phyloP scores from a whole-genome alignment of 2,113 vertebrate species.

The Seriola dumerili region DNA sequence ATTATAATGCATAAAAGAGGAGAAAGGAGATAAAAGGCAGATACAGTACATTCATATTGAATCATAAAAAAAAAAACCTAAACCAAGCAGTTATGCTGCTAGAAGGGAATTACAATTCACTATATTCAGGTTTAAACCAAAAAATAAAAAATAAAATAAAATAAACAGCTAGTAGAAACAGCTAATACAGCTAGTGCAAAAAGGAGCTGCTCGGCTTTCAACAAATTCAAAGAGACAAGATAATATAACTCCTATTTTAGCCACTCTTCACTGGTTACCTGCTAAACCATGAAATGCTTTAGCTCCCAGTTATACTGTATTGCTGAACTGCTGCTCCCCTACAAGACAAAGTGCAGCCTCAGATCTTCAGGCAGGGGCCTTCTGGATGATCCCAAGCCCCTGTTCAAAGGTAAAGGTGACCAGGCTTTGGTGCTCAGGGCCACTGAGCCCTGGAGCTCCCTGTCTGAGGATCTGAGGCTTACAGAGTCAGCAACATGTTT shows the following conservation, averaged over 20 bases:
- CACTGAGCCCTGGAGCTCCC: not conserved
- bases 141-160: not conserved
- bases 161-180: not conserved
- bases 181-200: not conserved
- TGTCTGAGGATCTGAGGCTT: not conserved
- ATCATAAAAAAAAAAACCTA: constrained; percentile 5
- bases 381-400: not conserved
- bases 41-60: constrained; percentile 4
- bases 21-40: not conserved
- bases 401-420: not conserved
- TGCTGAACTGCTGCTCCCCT: not conserved
- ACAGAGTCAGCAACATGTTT: not conserved
- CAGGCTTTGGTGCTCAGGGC: not conserved
- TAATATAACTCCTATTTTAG: not conserved
- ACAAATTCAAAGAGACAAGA: not conserved
- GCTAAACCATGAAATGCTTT: not conserved
- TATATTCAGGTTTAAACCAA: not conserved
- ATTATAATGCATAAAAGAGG: not conserved
- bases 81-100: not conserved
- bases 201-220: not conserved
- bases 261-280: not conserved
- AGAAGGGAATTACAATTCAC: not conserved
- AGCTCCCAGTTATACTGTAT: not conserved
- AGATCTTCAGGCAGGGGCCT: not conserved
- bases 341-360: not conserved